Evolutionary conservation across 2,797 vertebrate species (phyloP).

Genomic region (Cyclura pinguis): DNA sequence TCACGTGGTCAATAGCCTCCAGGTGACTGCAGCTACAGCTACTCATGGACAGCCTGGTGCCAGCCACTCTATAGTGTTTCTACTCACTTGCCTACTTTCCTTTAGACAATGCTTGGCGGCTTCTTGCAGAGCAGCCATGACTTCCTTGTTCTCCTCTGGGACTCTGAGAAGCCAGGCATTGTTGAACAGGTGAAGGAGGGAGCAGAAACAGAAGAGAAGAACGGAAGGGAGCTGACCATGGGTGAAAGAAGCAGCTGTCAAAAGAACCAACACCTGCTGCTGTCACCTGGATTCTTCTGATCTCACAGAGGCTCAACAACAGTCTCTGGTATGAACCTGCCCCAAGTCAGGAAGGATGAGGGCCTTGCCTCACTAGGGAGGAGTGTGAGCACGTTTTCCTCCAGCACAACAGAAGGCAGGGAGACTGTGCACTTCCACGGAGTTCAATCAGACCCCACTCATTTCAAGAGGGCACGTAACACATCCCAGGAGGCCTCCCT

Average conservation of each 20-base stretch:
- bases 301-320: neutral
- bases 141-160: neutral
- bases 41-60: neutral
- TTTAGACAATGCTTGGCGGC: neutral
- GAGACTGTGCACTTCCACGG: neutral
- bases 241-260: too few species aligned
- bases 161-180: neutral
- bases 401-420: too few species aligned
- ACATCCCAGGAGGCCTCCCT: neutral
- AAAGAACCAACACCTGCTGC: neutral
- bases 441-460: neutral
- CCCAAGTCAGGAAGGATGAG: neutral
- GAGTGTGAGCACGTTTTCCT: accelerated
- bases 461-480: neutral
- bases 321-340: neutral
- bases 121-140: neutral
- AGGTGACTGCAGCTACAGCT: neutral
- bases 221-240: neutral
- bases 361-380: neutral
- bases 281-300: neutral
- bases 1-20: neutral
- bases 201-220: too few species aligned
- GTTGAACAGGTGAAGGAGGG: neutral
- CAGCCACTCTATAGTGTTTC: neutral
- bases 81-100: neutral